Evolutionary conservation across 2,797 vertebrate genomes (phyloP), one percentile per base, ranked within the genome.

Genomic region (Labeo calbasu): DNA sequence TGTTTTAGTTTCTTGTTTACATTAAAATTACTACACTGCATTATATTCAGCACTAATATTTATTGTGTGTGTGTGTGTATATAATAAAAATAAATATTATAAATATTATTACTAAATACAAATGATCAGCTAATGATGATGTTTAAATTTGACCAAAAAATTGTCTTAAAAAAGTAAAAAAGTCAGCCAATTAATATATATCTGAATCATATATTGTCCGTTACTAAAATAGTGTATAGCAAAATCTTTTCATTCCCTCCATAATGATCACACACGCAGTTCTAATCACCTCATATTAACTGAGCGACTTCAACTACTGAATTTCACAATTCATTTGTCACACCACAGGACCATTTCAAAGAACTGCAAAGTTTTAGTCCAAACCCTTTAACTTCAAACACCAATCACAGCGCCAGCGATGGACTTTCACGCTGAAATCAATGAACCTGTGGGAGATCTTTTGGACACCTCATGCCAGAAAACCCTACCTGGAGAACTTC

Each of bases 401-500:
- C 57, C 36, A 36, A 40, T 5, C 2, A 61, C 46, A 43, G 55
- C 46, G 15, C 5, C 19, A n/a, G 68, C 2, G 11, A 79, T 28
- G 21, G 19, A 85, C 19, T 48, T 61, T 78, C 17, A 36, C 17
- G 15, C 19, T 11, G 46, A 21, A 53, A 50, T 65, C 63, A 36
- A 17, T 28, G 6, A 50, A 59, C 1, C 77, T n/a, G 36, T 55
- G 23, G 70, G 59, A 63, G 72, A 69, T 57, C 53, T 76, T 77
- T 76, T 71, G 14, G 10, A 57, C 12, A 11, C 46, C 17, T 36
- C 21, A 81, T 10, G 53, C 28, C 79, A 77, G n/a, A 50, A 53
- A 77, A 48, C 63, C 23, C 55, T 71, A 21, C 66, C 59, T 63
- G 36, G 7, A 71, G 46, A 66, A 43, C 36, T 11, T 70, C 72